A percentile compares a stretch with the other conserved stretches of the same genome.
Evolutionary conservation across 2,888 invertebrate genomes (phyloP).

Genomic region (Cephus rjabovi): DNA sequence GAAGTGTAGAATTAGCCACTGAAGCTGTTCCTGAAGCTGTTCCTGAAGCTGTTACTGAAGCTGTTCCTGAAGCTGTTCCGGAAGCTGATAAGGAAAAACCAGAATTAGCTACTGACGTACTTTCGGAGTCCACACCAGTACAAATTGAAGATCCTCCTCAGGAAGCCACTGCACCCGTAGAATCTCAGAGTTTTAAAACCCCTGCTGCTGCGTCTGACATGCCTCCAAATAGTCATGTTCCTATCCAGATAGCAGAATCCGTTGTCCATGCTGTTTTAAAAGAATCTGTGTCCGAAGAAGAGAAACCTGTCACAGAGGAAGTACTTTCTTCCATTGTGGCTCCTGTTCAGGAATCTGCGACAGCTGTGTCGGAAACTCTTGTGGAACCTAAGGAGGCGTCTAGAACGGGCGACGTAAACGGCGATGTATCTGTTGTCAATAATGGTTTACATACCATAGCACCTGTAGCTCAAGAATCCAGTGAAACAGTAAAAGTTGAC

Average conservation of each 20-base stretch:
- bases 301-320: slow-evolving; percentile 46
- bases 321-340: slow-evolving; percentile 51
- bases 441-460: slow-evolving; percentile 1
- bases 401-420: not conserved
- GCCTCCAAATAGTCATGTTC: slow-evolving; percentile 46
- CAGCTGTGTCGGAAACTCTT: slow-evolving; percentile 38
- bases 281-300: slow-evolving; percentile 52
- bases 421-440: not conserved
- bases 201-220: slow-evolving; percentile 22
- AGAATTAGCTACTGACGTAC: not conserved
- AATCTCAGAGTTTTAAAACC: not conserved
- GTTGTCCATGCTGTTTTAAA: slow-evolving; percentile 58
- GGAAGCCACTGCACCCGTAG: slow-evolving; percentile 6
- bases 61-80: not conserved
- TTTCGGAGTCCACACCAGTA: not conserved
- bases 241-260: slow-evolving; percentile 61
- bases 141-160: slow-evolving; percentile 5
- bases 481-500: slow-evolving; percentile 17
- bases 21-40: slow-evolving; percentile 4
- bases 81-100: slow-evolving; percentile 3
- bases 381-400: slow-evolving; percentile 6
- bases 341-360: slow-evolving; percentile 49
- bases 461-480: slow-evolving; percentile 12
- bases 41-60: not conserved
- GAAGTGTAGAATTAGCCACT: not conserved